Conservation (phyloP, 2,113 vertebrate genomes). For the Hipposideros armiger region DNA sequence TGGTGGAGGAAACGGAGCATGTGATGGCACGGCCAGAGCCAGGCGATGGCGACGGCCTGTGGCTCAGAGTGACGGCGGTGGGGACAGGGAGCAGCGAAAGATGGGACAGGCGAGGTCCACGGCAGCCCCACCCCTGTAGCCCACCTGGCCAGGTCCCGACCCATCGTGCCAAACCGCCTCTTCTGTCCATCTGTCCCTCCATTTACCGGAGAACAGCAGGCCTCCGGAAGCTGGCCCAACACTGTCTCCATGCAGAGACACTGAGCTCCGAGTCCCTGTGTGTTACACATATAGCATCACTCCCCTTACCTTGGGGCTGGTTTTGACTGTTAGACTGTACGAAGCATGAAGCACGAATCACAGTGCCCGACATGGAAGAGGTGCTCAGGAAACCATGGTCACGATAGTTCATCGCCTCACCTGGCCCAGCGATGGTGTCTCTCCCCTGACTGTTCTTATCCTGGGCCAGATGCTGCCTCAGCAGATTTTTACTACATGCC, state of each 20-base stretch:
- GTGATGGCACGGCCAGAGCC: background rate
- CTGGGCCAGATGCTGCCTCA: background rate
- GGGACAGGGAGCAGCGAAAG: background rate
- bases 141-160: accelerated
- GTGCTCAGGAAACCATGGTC: background rate
- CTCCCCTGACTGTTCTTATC: background rate
- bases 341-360: background rate
- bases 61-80: background rate
- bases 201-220: accelerated
- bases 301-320: background rate
- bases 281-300: background rate
- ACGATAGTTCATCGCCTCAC: accelerated
- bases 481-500: background rate
- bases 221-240: background rate
- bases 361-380: accelerated
- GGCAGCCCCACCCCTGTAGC: no score
- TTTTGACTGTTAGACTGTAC: background rate
- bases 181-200: background rate
- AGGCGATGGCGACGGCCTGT: accelerated
- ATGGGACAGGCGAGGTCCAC: accelerated
- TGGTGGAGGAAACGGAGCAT: background rate
- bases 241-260: background rate
- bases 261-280: background rate
- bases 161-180: accelerated
- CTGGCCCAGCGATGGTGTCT: background rate